phyloP scores from a whole-genome alignment of 53 echinoderm and acorn worm genomes.

The Echinometra lucunter region DNA sequence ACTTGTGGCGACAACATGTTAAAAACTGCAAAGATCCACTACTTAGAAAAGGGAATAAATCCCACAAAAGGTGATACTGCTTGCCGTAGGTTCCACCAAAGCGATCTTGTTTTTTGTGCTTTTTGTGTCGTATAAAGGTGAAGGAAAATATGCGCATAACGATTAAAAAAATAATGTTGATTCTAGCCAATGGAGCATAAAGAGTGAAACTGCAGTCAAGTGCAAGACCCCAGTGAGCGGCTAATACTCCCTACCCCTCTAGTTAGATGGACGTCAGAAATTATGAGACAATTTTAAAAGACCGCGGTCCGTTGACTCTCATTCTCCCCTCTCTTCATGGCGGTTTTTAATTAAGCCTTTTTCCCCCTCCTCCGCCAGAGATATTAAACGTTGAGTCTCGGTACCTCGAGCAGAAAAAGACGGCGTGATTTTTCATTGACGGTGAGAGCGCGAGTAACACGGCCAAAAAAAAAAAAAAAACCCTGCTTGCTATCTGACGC shows the following conservation, averaged over 20 bases:
- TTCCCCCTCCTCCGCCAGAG: neutral
- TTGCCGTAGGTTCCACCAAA: neutral
- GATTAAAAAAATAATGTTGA: slow-evolving; percentile 33
- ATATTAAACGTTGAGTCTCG: slow-evolving; percentile 38
- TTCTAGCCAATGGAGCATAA: slow-evolving; percentile 31
- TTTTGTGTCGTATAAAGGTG: neutral
- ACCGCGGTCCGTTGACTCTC: neutral
- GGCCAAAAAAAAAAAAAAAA: no score
- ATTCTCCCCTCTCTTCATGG: slow-evolving; percentile 43
- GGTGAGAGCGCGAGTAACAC: slow-evolving; percentile 21
- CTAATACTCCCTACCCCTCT: slow-evolving; percentile 13
- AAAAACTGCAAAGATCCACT: neutral
- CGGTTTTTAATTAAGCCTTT: slow-evolving; percentile 50
- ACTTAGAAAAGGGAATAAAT: neutral
- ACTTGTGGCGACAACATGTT: slow-evolving; percentile 7
- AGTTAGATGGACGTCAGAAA: slow-evolving; percentile 38
- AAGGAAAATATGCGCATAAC: neutral
- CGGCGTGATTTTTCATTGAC: slow-evolving; percentile 67
- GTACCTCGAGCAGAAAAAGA: slow-evolving; percentile 47
- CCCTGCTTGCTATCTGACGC: slow-evolving; percentile 46
- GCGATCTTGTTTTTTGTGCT: neutral
- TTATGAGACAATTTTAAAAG: slow-evolving; percentile 47
- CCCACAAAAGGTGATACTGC: neutral
- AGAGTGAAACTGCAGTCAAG: slow-evolving; percentile 22
- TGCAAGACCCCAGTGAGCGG: neutral